Base-by-base conservation (phyloP, 2,888 invertebrate species). In the Leptopterna dolabrata region DNA sequence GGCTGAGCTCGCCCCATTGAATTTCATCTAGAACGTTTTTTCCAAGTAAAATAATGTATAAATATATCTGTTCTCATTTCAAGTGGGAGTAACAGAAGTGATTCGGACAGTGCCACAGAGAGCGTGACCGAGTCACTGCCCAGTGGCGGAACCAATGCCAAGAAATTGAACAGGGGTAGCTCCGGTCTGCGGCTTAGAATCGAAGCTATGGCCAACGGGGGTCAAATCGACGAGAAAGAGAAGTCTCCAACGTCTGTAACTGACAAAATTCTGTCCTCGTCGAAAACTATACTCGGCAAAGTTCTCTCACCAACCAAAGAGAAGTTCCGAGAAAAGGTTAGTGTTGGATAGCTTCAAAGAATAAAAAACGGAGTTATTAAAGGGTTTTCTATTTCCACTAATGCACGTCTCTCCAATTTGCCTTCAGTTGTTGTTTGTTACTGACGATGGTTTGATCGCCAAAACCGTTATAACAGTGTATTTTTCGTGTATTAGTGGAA, bases 221-320 rank as follows among this genome's bases (percentile, higher is more conserved):
- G 43, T 19, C 41, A 24, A 11, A 29, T 73, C 27, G 88, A 87
- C 24, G 73, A 88, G 27, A 89, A 88, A 80, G 89, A 90, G 89
- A 78, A 88, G 88, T 89, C 90, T 76, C 88, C 90, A 85, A 86
- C 90, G 71, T 88, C 90, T 88, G 88, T 88, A 14, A 95, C 95
- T 90, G 95, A 95, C 90, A 93, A 95, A 90, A 94, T 95, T 90
- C 91, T 95, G 76, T 93, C 94, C 14, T 94, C 95, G 89, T 95
- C 96, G 9, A 95, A 96, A 92, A 94, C 93, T 91, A 93, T 96
- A 90, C 92, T 96, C 89, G 96, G 94, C 81, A 96, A 96, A 92
- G 95, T 96, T 90, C 92, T 96, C 43, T 96, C 96, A 0, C 96
- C 96, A 0, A 94, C 94, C 0, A 94, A 94, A 91, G 96, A 96